These are phyloP conservation scores for Saiga tatarica DNA, from an alignment of 2,113 vertebrate species.

Conservation along the genomic window DNA sequence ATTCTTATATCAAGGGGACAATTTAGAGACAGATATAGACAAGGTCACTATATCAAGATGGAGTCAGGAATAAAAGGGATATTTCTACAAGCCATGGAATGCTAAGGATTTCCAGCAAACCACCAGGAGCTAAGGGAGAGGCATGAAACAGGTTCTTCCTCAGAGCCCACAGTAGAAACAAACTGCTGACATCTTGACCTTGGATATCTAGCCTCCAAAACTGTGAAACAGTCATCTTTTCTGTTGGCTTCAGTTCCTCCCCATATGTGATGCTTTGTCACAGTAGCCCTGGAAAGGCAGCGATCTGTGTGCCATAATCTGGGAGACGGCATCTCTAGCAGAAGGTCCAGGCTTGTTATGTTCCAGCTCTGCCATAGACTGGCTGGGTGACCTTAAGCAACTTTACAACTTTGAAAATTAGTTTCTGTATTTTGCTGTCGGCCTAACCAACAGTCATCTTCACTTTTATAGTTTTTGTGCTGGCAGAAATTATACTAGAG, in stretches of 20 bases:
- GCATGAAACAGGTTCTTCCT: background rate
- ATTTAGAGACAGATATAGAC: background rate
- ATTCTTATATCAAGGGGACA: background rate
- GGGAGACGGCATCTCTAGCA: background rate
- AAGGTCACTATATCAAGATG: background rate
- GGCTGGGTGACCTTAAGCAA: background rate
- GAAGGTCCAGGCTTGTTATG: background rate
- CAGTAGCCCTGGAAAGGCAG: background rate
- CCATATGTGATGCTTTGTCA: background rate
- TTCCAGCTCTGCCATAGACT: background rate
- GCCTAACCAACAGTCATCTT: background rate
- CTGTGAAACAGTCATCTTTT: background rate
- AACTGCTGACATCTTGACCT: background rate
- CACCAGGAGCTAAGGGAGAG: background rate
- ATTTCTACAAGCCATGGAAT: background rate
- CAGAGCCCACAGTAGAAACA: background rate
- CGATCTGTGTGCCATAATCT: background rate
- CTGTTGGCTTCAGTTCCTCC: background rate
- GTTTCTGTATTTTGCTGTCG: background rate
- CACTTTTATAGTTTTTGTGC: background rate
- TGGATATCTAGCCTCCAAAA: background rate
- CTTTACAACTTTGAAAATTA: background rate
- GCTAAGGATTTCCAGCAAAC: background rate
- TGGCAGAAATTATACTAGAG: background rate
- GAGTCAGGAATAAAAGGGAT: background rate